Percentiles rank a stretch among this genome's conserved stretches.
Conservation (phyloP, 2,113 vertebrate genomes). For the Callorhinus ursinus region DNA sequence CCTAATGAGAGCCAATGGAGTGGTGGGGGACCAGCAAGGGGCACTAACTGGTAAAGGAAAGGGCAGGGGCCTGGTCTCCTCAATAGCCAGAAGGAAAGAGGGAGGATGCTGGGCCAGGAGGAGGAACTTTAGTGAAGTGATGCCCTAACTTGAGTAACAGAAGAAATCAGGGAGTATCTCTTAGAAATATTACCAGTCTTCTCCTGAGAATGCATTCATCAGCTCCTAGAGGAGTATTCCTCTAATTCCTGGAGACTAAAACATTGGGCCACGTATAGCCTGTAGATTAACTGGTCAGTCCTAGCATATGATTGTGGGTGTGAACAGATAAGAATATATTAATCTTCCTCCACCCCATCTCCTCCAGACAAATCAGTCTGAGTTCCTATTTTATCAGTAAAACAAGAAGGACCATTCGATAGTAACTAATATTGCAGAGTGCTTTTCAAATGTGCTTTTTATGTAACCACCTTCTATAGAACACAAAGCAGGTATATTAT, state of each 20-base stretch:
- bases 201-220: neutral
- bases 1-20: neutral
- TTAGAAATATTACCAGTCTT: neutral
- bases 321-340: neutral
- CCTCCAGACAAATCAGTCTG: neutral
- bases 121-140: neutral
- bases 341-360: neutral
- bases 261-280: neutral
- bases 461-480: neutral
- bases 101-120: neutral
- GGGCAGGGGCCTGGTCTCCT: neutral
- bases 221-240: neutral
- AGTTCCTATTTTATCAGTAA: neutral
- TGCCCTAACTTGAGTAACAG: neutral
- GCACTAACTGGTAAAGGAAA: neutral
- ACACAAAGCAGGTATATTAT: neutral
- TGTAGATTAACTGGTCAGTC: neutral
- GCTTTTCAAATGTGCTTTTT: neutral
- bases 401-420: neutral
- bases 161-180: neutral
- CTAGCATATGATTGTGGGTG: neutral
- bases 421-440: neutral
- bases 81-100: neutral
- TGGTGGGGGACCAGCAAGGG: neutral
- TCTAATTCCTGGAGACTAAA: neutral